Percentiles rank a stretch among this genome's conserved stretches.
Conservation (phyloP, 2,797 vertebrate genomes). For the Siniperca scherzeri region DNA sequence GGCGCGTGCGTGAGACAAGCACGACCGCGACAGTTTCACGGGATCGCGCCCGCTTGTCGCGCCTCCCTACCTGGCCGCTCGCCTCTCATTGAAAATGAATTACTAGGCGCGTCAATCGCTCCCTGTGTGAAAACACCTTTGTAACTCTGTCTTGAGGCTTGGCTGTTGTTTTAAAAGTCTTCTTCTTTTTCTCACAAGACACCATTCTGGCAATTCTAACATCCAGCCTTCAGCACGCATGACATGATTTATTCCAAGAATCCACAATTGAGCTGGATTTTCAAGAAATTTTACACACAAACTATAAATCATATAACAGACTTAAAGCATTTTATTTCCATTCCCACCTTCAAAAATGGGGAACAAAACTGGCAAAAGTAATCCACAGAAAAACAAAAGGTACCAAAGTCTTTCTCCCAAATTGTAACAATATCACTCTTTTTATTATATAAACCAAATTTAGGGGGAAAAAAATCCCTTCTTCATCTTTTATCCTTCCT, state of each 20-base stretch:
- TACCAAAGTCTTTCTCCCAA: slow-evolving; percentile 63
- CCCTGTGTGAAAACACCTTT: too few species aligned
- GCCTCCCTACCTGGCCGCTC: too few species aligned
- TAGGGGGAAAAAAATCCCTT: slow-evolving; percentile 12
- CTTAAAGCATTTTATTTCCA: slow-evolving; percentile 71
- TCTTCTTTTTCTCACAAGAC: slow-evolving; percentile 20
- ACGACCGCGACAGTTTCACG: too few species aligned
- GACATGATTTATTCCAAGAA: slow-evolving; percentile 59
- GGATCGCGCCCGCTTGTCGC: too few species aligned
- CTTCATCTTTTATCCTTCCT: slow-evolving; percentile 6
- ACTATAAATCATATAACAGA: slow-evolving; percentile 55
- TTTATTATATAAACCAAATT: slow-evolving; percentile 59
- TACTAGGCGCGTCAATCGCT: too few species aligned
- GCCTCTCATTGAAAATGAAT: too few species aligned
- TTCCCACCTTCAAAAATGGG: slow-evolving; percentile 55
- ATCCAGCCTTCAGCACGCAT: slow-evolving; percentile 51
- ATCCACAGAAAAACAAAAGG: slow-evolving; percentile 57
- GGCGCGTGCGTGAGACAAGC: too few species aligned
- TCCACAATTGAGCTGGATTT: slow-evolving; percentile 43
- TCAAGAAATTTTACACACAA: slow-evolving; percentile 54
- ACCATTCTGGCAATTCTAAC: slow-evolving; percentile 26
- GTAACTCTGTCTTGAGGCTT: neutral
- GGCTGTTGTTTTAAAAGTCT: neutral
- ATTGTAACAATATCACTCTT: slow-evolving; percentile 61
- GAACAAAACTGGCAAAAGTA: slow-evolving; percentile 35